Conservation (phyloP, 2,888 invertebrate species). For the Brachypalpus laphriformis region DNA sequence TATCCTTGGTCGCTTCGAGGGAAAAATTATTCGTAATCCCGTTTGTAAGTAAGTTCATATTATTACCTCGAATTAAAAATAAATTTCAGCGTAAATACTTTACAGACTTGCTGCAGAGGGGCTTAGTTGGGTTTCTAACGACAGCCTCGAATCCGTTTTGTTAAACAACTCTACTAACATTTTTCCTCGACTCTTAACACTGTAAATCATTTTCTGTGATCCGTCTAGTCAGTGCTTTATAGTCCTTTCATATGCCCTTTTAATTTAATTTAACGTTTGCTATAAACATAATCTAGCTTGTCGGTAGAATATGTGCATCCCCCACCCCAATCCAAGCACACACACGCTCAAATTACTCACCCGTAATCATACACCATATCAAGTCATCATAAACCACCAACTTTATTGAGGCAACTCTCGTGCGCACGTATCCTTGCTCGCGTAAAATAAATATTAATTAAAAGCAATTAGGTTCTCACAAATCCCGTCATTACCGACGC, state of each 20-base stretch:
- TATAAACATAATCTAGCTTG: background rate
- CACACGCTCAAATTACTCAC: background rate
- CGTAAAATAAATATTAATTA: conserved; percentile 68
- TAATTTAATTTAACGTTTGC: background rate
- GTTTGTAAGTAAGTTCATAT: too few species aligned
- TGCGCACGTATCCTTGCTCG: conserved; percentile 48
- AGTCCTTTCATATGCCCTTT: background rate
- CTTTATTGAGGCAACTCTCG: conserved; percentile 31
- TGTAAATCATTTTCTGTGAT: too few species aligned
- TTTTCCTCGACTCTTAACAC: too few species aligned
- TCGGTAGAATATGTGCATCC: background rate
- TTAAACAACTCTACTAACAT: too few species aligned
- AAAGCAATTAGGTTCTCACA: conserved; percentile 70
- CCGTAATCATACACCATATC: conserved; percentile 2
- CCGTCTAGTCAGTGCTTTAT: background rate
- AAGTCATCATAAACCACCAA: conserved; percentile 43
- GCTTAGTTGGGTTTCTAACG: too few species aligned
- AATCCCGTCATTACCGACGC: conserved; percentile 61
- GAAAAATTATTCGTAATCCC: too few species aligned
- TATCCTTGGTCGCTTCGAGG: too few species aligned
- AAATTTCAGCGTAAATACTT: too few species aligned
- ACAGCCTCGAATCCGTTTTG: too few species aligned
- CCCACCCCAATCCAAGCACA: background rate
- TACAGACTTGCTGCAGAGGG: too few species aligned
- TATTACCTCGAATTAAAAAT: too few species aligned